Evolutionary conservation across 2,113 vertebrate species (phyloP), one percentile per base, ranked within the genome.

Genomic region (Channa maculata): DNA sequence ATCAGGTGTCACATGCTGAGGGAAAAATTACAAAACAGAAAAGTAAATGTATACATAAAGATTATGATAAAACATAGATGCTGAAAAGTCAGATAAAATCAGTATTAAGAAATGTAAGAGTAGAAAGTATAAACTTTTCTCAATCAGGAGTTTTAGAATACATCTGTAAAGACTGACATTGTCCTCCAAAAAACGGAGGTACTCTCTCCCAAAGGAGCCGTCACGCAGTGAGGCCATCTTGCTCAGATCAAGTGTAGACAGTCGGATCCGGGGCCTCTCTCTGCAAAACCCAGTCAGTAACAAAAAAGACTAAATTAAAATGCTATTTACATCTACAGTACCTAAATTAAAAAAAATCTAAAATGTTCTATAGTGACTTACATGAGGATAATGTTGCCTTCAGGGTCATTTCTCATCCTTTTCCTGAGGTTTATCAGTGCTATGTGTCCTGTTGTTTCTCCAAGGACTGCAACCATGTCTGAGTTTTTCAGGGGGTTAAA

Each of bases 401-500:
- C 98, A 0, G 96, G 95, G 67, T 98, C 93, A 13, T 88, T 94
- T 69, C 75, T 96, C 97, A 99, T 99, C 89, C 84, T 91, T 80
- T 98, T 93, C 44, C 96, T 91, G 80, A 99, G 94, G 11, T 86
- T 93, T 41, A 90, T 80, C 68, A 99, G 89, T 3, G 96, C 95
- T 5, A 82, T 68, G 52, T 86, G 85, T 43, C 98, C 97, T 0
- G 98, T 99, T 3, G 98, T 97, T 86, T 99, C 98, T 4, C 96
- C 97, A 0, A 99, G 95, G 36, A 99, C 98, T 0, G 98, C 98
- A 2, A 99, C 96, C 98, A 99, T 99, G 88, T 99, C 98, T 99
- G 92, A 65, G 90, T 90, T 54, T 34, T 55, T 65, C 11, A 54
- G 24, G 4, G 2, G 46, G 49, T 44, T 24, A 66, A 34, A 67